Evolutionary conservation across 1,140 invertebrate species (phyloP), one percentile per base, ranked within the genome.

Genomic region (Microplitis demolitor): DNA sequence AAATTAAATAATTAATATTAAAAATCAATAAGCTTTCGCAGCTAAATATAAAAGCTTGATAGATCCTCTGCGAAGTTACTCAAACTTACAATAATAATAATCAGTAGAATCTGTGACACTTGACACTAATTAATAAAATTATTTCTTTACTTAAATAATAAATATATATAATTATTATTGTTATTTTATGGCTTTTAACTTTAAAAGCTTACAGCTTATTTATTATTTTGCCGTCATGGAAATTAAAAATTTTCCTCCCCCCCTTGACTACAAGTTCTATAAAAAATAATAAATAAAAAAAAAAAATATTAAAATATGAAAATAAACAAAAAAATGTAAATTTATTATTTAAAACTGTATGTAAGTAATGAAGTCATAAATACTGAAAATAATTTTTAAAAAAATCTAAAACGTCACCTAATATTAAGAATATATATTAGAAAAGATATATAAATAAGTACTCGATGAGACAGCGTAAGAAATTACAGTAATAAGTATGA

Each of bases 401-500:
- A 69, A 72, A 75, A 69, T 69, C 61, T 62, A 77, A 69, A 77
- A 62, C 76, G 77, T 79, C 77, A 75, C 73, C 61, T 84, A 84
- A 83, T 71, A 79, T 78, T 75, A 85, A 87, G 85, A 81, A 76
- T 85, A 82, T 83, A 6, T 13, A 82, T 78, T 79, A 85, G 83
- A 69, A 14, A 51, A 69, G 75, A 76, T 74, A 74, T 76, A 75
- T 72, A 75, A 72, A 75, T 78, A 79, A 74, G 76, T 83, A 76
- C 81, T 82, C 79, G 82, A 81, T 81, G 82, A 76, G n/a, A n/a
- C 83, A 83, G 79, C 80, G 80, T 85, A 80, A 82, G 80, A 80
- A 77, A 76, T 74, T 79, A 73, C 82, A 82, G 83, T 76, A 84
- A 83, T 79, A 84, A 85, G 83, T 81, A 82, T 79, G 79, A 83